phyloP scores from a whole-genome alignment of 2,888 invertebrate genomes.

The Nymphalis c-album region DNA sequence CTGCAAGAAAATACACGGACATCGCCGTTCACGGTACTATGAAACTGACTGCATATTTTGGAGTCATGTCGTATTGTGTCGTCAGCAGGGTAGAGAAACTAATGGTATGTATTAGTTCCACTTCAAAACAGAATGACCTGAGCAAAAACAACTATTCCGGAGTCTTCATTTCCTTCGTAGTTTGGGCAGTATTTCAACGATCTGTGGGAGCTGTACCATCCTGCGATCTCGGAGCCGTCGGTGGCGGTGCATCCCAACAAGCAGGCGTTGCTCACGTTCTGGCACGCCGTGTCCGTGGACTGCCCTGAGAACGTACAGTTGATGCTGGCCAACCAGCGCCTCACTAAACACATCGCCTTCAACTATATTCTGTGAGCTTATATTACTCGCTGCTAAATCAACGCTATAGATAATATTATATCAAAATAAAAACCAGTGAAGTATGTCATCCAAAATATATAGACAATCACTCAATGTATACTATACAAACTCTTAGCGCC shows the following conservation, averaged over 20 bases:
- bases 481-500: slow-evolving; percentile 83
- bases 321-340: slow-evolving; percentile 92
- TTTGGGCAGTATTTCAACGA: slow-evolving; percentile 96
- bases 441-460: too few species aligned
- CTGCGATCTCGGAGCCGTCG: slow-evolving; percentile 95
- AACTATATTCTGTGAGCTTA: slow-evolving; percentile 97
- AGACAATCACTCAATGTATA: neutral
- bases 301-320: slow-evolving; percentile 96
- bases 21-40: slow-evolving; percentile 93
- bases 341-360: slow-evolving; percentile 96
- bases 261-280: slow-evolving; percentile 94
- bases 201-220: slow-evolving; percentile 96
- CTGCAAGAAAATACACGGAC: slow-evolving; percentile 93
- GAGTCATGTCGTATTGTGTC: slow-evolving; percentile 94
- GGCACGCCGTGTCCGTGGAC: slow-evolving; percentile 96
- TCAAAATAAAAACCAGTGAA: too few species aligned
- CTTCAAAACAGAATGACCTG: neutral
- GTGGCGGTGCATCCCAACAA: slow-evolving; percentile 98
- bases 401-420: neutral
- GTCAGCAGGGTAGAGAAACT: slow-evolving; percentile 94
- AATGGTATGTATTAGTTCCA: slow-evolving; percentile 83
- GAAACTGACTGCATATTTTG: slow-evolving; percentile 96
- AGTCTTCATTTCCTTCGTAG: slow-evolving; percentile 65
- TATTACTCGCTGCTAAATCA: neutral
- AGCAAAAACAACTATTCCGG: too few species aligned